phyloP scores from a whole-genome alignment of 2,797 vertebrate species.

The Melanotaenia nigrans region DNA sequence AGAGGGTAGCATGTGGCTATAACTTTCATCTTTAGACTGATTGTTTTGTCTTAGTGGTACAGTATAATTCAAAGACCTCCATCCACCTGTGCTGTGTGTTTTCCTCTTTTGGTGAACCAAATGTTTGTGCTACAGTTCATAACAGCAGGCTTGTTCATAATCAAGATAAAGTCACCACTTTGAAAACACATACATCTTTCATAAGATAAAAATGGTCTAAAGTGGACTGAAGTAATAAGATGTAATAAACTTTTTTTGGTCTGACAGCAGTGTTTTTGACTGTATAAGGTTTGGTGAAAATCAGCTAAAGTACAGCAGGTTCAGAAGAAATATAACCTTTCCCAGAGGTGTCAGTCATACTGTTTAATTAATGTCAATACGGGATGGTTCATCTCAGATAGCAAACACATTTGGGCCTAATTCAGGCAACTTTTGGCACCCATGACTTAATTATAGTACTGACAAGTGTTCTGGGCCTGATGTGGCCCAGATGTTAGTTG shows the following conservation, averaged over 20 bases:
- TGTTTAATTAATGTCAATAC: too few species aligned
- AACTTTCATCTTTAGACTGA: conserved; percentile 19
- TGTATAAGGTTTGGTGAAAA: not conserved
- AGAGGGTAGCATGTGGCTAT: not conserved
- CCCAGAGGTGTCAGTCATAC: too few species aligned
- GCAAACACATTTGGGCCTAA: too few species aligned
- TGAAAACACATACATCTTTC: not conserved
- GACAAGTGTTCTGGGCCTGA: too few species aligned
- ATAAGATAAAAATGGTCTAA: not conserved
- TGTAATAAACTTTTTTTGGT: not conserved
- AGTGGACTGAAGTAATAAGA: not conserved
- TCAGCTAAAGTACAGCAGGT: not conserved
- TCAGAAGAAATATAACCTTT: not conserved
- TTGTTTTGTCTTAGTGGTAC: not conserved
- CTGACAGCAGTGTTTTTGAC: not conserved
- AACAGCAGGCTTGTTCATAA: conserved; percentile 8
- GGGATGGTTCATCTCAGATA: too few species aligned
- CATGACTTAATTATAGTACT: too few species aligned
- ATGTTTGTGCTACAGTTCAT: not conserved
- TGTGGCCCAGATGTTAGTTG: too few species aligned
- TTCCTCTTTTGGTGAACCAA: not conserved
- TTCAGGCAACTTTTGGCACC: too few species aligned
- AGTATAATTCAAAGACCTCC: not conserved
- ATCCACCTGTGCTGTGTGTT: not conserved
- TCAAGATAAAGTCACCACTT: not conserved